Base-by-base conservation (phyloP, 2,113 vertebrate species). In the Cettia cetti region DNA sequence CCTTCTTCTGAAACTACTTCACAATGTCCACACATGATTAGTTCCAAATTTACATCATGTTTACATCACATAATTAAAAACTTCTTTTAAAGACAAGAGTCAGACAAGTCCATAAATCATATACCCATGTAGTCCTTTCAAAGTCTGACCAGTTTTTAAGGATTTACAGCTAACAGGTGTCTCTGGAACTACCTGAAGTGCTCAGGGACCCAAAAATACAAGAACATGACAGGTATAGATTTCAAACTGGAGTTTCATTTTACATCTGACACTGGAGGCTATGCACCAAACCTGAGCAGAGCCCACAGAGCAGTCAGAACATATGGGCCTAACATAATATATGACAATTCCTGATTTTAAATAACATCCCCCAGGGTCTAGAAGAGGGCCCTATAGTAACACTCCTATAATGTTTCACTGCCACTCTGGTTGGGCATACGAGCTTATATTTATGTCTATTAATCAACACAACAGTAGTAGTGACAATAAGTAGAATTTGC, bases 251-350 rank as follows among this genome's bases (percentile, higher is more conserved):
- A 75, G 40, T 78, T 92, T 93, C n/a, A 83, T 93, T 96, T 96
- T 83, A 56, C 20, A 7, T 88, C 52, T 92, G 71, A 75, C 66
- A 47, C 82, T 81, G 90, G 79, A 90, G 71, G 88, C 95, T 83
- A 17, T 64, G 68, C 54, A 77, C n/a, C 39, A 81, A 56, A 20
- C 56, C 75, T 88, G 90, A 96, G 64, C 56, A 86, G 54, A 69
- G 52, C 64, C 59, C 45, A 9, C 88, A 76, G 11, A 90, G 57
- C 82, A 95, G 56, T 74, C 50, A 75, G 80, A 96, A 28, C 88
- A 95, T 96, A 93, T 90, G 90, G 85, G 82, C 42, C 79, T 77
- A 83, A 95, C 68, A 81, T 81, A 95, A 94, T 75, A 33, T 74
- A 91, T 66, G 69, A 95, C 89, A 78, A 94, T 23, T 23, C n/a